Conservation (phyloP, 2,797 vertebrate species). For the Rousettus madagascariensis region DNA sequence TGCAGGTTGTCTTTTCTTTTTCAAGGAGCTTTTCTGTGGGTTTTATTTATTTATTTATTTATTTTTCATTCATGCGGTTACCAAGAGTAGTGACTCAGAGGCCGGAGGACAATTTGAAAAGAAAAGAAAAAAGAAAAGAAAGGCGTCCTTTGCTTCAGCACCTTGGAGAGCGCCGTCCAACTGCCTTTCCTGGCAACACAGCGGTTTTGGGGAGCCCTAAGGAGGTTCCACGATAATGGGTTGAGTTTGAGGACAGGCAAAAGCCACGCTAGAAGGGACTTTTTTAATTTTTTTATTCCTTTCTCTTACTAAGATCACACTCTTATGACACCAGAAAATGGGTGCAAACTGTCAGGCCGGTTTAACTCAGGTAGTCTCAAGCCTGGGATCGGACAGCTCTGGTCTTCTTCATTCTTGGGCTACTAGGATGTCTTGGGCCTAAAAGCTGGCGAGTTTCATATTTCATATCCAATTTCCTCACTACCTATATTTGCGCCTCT, state of each 20-base stretch:
- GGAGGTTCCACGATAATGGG: neutral
- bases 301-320: neutral
- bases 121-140: neutral
- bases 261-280: neutral
- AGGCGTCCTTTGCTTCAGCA: neutral
- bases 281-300: neutral
- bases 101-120: neutral
- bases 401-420: neutral
- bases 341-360: neutral
- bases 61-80: neutral
- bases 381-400: neutral
- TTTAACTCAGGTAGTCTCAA: neutral
- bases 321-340: slow-evolving; percentile 7
- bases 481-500: neutral
- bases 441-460: neutral
- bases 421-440: neutral
- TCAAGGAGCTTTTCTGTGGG: neutral
- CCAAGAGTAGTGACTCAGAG: neutral
- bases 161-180: neutral
- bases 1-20: neutral
- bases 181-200: accelerated
- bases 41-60: neutral
- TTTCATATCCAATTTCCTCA: neutral
- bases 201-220: neutral
- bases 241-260: neutral